phyloP scores from a whole-genome alignment of 2,113 vertebrate genomes.

The Mormyrus lacerda region DNA sequence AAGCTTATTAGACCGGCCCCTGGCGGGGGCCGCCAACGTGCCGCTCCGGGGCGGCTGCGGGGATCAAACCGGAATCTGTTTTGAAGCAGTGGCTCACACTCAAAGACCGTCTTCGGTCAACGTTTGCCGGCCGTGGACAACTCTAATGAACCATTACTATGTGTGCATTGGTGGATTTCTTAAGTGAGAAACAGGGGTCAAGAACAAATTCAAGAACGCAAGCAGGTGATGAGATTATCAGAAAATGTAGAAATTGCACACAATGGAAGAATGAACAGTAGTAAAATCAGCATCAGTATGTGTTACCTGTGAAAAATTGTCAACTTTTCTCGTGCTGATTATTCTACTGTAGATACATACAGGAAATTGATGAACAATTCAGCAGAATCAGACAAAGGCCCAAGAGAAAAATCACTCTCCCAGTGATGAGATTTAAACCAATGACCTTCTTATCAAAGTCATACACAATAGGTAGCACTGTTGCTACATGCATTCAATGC shows the following conservation, averaged over 20 bases:
- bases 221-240: neutral
- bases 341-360: no score
- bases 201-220: neutral
- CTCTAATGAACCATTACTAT: neutral
- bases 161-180: neutral
- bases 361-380: neutral
- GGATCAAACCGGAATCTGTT: slow-evolving; percentile 38
- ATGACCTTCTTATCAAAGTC: neutral
- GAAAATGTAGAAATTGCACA: neutral
- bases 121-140: neutral
- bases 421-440: neutral
- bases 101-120: slow-evolving; percentile 35
- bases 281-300: neutral
- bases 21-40: slow-evolving; percentile 33
- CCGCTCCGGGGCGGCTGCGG: slow-evolving; percentile 33
- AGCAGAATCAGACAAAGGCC: neutral
- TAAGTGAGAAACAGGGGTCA: neutral
- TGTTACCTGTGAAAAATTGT: neutral
- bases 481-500: neutral
- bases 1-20: slow-evolving; percentile 53
- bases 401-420: neutral
- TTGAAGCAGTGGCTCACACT: slow-evolving; percentile 37
- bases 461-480: neutral
- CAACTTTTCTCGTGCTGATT: neutral
- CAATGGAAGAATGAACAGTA: neutral